These are phyloP conservation scores for Cladopsammia gracilis DNA, from an alignment of 64 coral and sea anemone genomes.

Conservation along the genomic window DNA sequence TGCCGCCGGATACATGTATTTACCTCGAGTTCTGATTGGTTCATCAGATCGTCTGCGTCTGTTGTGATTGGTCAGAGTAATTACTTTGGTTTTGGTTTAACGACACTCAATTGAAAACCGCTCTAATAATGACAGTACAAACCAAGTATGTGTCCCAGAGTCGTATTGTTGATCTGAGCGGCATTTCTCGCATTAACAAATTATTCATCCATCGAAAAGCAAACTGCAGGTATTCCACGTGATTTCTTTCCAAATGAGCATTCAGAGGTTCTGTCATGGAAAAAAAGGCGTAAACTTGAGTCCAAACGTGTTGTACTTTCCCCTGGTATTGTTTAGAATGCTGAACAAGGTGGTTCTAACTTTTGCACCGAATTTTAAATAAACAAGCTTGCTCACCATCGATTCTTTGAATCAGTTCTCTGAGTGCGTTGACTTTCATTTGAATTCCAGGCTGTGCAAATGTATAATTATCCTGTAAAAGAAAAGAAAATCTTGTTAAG, in stretches of 20 bases:
- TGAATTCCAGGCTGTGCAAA: conserved; percentile 99
- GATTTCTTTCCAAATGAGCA: conserved; percentile 69
- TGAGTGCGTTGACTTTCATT: conserved; percentile 93
- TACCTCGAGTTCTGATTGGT: too few species aligned
- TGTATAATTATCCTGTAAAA: conserved; percentile 96
- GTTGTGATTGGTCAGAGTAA: too few species aligned
- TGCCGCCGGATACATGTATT: too few species aligned
- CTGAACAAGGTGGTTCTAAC: too few species aligned
- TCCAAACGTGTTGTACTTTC: too few species aligned
- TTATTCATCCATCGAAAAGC: conserved; percentile 99
- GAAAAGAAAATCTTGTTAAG: too few species aligned
- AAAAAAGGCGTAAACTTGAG: background rate
- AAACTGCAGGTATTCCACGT: conserved; percentile 98
- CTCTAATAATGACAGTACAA: background rate
- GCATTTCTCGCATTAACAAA: conserved; percentile 98
- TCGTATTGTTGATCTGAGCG: conserved; percentile 93
- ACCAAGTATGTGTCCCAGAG: conserved; percentile 99
- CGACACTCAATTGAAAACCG: too few species aligned
- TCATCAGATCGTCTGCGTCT: too few species aligned
- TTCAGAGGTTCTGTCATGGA: conserved; percentile 81
- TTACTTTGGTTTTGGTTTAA: too few species aligned
- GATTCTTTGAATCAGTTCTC: conserved; percentile 91
- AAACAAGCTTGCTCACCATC: conserved; percentile 67
- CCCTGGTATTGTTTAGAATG: too few species aligned
- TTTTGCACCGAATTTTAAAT: background rate